These are phyloP conservation scores for Procambarus clarkii DNA, from an alignment of 1,140 invertebrate genomes.

Conservation along the genomic window DNA sequence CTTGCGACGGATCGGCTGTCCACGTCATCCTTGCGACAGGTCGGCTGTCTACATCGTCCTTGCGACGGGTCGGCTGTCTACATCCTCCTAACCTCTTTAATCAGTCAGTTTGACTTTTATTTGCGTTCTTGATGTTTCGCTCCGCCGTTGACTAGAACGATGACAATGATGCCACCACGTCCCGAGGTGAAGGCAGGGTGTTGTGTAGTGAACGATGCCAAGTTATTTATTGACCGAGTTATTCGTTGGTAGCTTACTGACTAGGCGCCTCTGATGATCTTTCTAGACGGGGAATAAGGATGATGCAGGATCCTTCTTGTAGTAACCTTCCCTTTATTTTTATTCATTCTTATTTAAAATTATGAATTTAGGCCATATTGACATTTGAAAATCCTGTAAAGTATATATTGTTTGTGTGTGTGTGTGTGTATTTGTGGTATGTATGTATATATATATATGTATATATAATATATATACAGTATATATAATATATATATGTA, in stretches of 20 bases:
- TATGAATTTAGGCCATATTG: background rate
- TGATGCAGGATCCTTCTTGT: constrained; percentile 11
- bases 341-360: background rate
- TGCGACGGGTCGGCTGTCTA: too few species aligned
- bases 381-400: background rate
- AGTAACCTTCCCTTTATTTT: background rate
- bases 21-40: too few species aligned
- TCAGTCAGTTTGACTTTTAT: background rate
- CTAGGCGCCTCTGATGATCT: background rate
- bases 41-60: too few species aligned
- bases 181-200: background rate
- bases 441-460: too few species aligned
- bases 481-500: too few species aligned
- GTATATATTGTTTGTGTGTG: background rate
- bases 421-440: background rate
- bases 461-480: too few species aligned
- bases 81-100: too few species aligned
- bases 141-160: background rate
- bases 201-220: background rate
- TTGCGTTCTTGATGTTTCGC: background rate
- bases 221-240: constrained; percentile 8
- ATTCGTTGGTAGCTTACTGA: constrained; percentile 22
- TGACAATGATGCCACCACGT: background rate
- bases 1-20: too few species aligned
- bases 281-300: constrained; percentile 22